A percentile compares a stretch with the other conserved stretches of the same genome.
phyloP scores from a whole-genome alignment of 1,140 invertebrate genomes.

The Gerris buenoi region DNA sequence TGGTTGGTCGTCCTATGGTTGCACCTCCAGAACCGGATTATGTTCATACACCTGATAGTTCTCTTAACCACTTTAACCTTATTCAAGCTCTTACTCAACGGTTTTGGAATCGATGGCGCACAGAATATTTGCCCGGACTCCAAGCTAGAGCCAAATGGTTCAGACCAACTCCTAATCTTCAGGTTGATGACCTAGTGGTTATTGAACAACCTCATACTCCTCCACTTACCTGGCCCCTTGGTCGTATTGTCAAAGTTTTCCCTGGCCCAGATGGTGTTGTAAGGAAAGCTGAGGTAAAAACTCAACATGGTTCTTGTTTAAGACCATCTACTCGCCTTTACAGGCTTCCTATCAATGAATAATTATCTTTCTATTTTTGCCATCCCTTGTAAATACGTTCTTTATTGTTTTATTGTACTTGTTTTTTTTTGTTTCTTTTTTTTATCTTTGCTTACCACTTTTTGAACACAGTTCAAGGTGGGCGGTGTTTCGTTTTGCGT shows the following conservation, averaged over 20 bases:
- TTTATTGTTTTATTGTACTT: no score
- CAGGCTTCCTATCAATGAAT: no score
- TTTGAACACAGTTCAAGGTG: no score
- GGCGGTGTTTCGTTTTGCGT: no score
- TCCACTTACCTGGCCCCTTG: conserved; percentile 7
- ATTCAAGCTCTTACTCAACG: no score
- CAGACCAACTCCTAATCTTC: not conserved
- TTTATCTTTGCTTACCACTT: no score
- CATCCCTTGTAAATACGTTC: no score
- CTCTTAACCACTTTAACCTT: no score
- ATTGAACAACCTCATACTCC: not conserved
- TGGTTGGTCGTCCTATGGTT: conserved; percentile 24
- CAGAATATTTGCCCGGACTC: conserved; percentile 4
- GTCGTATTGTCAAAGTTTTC: not conserved
- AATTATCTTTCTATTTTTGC: no score
- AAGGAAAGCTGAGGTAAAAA: conserved; percentile 5
- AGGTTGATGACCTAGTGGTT: conserved; percentile 6
- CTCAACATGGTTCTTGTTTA: not conserved
- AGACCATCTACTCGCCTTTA: no score
- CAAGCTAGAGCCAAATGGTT: conserved; percentile 6
- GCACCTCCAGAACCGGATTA: conserved; percentile 25
- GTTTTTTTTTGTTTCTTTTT: no score
- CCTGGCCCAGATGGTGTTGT: conserved; percentile 7
- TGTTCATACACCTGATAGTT: no score
- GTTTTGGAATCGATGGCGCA: conserved; percentile 6